Base-by-base conservation (phyloP, 2,113 vertebrate species). In the Megaleporinus macrocephalus region DNA sequence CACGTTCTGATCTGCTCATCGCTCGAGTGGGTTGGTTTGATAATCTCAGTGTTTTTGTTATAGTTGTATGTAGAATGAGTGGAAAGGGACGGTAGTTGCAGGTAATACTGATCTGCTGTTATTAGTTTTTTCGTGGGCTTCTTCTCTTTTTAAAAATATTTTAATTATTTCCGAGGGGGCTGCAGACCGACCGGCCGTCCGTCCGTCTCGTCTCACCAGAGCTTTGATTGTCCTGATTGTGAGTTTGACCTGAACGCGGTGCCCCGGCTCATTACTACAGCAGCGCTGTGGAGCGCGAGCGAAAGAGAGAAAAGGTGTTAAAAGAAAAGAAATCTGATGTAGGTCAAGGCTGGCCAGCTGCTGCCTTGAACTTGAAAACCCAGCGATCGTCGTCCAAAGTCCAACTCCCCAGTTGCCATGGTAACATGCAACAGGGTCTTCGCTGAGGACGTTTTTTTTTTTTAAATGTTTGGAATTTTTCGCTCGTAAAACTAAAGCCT, bases 331-430 rank as follows among this genome's bases (percentile, higher is more conserved):
- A 80, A 73, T 30, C 80, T 55, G 36, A 71, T 71, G 27, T 57
- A 82, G 83, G 73, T 83, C 80, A 16, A 76, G 76, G 73, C 61
- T 69, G 44, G 30, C 71, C 85, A 76, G 85, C 82, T 84, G 82
- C 79, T 79, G 14, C 16, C 69, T 62, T 82, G 80, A 87, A 85
- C 80, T 68, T 65, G 74, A 73, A 53, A 75, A 78, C 80, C 63
- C 55, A 13, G 51, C 24, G 77, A 63, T 83, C 70, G 26, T 36
- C 33, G 73, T 72, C 51, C 59, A 24, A 62, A 83, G 80, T 79
- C 73, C 51, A 27, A 55, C 77, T 62, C 73, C 81, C 66, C 57
- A 6, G 78, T 81, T 61, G 36, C 78, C 73, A 18, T 83, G 73
- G 85, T 53, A 78, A 83, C 73, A 1, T 16, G 57, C 70, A 55